These are phyloP conservation scores for Chirona hameri DNA, from an alignment of 2,888 invertebrate genomes.

Conservation along the genomic window DNA sequence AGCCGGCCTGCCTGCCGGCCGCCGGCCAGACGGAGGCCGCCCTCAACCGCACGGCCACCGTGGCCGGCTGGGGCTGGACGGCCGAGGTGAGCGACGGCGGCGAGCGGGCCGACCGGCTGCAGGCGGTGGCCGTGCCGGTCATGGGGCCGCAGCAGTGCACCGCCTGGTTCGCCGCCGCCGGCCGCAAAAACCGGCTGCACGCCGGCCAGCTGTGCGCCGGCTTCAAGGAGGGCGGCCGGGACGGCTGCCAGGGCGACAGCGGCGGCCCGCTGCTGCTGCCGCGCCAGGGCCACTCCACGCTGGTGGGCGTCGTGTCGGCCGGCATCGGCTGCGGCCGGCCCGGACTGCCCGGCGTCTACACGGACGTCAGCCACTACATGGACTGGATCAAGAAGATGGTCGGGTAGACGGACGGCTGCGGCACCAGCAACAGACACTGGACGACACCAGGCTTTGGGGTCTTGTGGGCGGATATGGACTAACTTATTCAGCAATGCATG, in stretches of 20 bases:
- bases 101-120: constrained; percentile 40
- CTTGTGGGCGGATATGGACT: no score
- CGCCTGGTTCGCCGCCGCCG: constrained; percentile 41
- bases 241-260: constrained; percentile 44
- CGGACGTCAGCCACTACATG: constrained; percentile 40
- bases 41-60: constrained; percentile 40
- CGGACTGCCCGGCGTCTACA: constrained; percentile 43
- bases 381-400: background rate
- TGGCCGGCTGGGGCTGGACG: constrained; percentile 44
- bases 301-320: constrained; percentile 43
- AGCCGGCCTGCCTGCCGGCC: constrained; percentile 46
- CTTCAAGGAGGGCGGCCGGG: constrained; percentile 42
- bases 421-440: no score
- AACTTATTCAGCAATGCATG: no score
- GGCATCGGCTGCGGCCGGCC: constrained; percentile 44
- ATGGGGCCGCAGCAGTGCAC: constrained; percentile 41
- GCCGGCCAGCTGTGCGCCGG: constrained; percentile 43
- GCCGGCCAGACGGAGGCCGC: constrained; percentile 36
- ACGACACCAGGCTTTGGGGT: no score
- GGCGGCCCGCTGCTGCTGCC: constrained; percentile 43
- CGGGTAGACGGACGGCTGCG: no score
- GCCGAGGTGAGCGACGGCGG: constrained; percentile 36
- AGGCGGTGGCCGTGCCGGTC: constrained; percentile 41
- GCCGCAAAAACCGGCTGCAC: constrained; percentile 40
- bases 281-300: constrained; percentile 38